Percentiles rank a stretch among this genome's conserved stretches.
These are phyloP conservation scores for Meloe dianella DNA, from an alignment of 2,888 invertebrate genomes.

Conservation along the genomic window DNA sequence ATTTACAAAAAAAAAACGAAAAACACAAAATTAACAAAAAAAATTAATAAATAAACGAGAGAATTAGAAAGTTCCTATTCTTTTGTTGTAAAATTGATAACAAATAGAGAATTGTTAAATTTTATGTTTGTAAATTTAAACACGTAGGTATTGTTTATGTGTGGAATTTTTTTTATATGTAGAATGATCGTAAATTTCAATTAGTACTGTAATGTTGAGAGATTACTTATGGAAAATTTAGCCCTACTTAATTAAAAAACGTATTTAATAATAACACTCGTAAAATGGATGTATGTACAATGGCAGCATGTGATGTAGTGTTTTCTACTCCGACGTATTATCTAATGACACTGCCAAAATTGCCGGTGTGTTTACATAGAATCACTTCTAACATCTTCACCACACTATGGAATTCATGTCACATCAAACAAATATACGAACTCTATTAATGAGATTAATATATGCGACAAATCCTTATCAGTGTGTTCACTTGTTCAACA, in stretches of 20 bases:
- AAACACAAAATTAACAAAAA: neutral
- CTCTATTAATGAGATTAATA: neutral
- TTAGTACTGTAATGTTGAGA: neutral
- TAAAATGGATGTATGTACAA: no score
- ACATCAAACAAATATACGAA: no score
- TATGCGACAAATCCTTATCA: neutral
- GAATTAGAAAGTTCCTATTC: constrained; percentile 4
- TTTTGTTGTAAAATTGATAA: constrained; percentile 10
- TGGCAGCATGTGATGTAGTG: no score
- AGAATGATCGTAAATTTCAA: constrained; percentile 5
- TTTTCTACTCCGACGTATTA: no score
- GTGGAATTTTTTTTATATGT: neutral
- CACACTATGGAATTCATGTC: no score
- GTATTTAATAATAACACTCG: neutral
- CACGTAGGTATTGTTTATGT: constrained; percentile 12
- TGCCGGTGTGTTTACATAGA: no score
- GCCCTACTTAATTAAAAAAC: neutral
- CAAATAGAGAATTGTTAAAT: constrained; percentile 5
- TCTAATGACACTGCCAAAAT: no score
- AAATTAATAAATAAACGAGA: neutral
- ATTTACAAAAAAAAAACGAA: neutral
- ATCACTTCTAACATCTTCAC: no score
- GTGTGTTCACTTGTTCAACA: neutral
- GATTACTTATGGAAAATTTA: constrained; percentile 5
- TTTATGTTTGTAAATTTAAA: constrained; percentile 8